Evolutionary conservation across 2,113 vertebrate genomes (phyloP).

Genomic region (Rana temporaria): DNA sequence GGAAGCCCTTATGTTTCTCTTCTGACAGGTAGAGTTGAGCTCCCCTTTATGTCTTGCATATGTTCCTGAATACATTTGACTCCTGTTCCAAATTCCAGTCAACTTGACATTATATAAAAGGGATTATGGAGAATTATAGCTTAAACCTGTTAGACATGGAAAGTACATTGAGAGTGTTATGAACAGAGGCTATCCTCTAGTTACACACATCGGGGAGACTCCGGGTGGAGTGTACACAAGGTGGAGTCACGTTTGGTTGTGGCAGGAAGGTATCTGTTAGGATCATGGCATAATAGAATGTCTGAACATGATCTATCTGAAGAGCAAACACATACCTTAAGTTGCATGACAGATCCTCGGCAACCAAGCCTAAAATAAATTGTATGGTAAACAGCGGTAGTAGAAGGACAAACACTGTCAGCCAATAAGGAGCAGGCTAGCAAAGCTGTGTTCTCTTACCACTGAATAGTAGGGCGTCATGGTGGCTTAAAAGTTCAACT

Average conservation of each 20-base stretch:
- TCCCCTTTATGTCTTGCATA: too few relatives aligned
- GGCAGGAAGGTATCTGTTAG: neutral
- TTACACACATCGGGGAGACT: conserved; percentile 7
- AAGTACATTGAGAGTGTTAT: neutral
- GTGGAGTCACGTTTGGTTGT: neutral
- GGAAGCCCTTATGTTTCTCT: too few relatives aligned
- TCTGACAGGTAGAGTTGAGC: too few relatives aligned
- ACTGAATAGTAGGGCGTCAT: neutral
- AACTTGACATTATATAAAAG: neutral
- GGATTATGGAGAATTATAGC: neutral
- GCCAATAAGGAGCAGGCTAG: neutral
- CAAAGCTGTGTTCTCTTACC: neutral
- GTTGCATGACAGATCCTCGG: conserved; percentile 45
- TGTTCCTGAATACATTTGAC: neutral
- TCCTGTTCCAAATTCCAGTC: neutral
- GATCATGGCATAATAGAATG: conserved; percentile 24
- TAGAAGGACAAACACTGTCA: neutral
- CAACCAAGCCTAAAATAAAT: conserved; percentile 30
- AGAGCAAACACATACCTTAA: conserved; percentile 39
- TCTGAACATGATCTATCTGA: neutral
- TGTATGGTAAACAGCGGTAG: neutral
- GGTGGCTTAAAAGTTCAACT: neutral
- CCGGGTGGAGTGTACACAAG: conserved; percentile 15
- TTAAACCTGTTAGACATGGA: conserved; percentile 12
- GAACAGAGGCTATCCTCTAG: neutral